These are phyloP conservation scores for Sapayoa aenigma DNA, from an alignment of 2,113 vertebrate species.

Conservation along the genomic window DNA sequence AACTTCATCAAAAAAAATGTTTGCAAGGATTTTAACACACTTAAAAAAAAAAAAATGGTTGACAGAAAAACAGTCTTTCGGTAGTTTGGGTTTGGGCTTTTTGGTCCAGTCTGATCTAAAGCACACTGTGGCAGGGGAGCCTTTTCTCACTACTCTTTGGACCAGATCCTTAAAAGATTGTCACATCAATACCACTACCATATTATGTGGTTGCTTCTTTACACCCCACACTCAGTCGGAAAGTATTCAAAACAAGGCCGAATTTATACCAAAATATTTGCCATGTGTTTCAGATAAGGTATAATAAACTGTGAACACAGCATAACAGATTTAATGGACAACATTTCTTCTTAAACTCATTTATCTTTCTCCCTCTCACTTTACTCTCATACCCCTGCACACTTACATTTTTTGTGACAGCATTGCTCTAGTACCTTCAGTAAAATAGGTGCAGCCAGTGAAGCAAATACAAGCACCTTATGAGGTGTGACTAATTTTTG, in stretches of 20 bases:
- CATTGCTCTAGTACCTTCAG: neutral
- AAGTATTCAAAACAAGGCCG: neutral
- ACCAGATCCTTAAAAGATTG: neutral
- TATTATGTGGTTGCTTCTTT: neutral
- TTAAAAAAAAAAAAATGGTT: neutral
- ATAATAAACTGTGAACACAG: neutral
- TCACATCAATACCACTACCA: neutral
- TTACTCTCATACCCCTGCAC: neutral
- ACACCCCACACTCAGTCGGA: neutral
- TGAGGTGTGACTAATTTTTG: constrained; percentile 25
- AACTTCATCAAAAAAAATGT: neutral
- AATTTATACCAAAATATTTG: constrained; percentile 49
- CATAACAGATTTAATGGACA: neutral
- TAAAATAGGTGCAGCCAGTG: constrained; percentile 8
- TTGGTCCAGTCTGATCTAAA: neutral
- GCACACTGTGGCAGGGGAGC: accelerated
- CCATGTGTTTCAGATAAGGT: neutral
- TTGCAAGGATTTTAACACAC: neutral
- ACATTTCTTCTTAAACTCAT: neutral
- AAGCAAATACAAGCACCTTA: constrained; percentile 27
- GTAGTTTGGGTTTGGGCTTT: neutral
- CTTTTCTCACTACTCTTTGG: neutral
- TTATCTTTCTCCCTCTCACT: neutral
- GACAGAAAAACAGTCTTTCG: neutral
- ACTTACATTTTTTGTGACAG: neutral